Base-by-base conservation (phyloP, 2,888 invertebrate genomes). In the Ochlodes sylvanus region DNA sequence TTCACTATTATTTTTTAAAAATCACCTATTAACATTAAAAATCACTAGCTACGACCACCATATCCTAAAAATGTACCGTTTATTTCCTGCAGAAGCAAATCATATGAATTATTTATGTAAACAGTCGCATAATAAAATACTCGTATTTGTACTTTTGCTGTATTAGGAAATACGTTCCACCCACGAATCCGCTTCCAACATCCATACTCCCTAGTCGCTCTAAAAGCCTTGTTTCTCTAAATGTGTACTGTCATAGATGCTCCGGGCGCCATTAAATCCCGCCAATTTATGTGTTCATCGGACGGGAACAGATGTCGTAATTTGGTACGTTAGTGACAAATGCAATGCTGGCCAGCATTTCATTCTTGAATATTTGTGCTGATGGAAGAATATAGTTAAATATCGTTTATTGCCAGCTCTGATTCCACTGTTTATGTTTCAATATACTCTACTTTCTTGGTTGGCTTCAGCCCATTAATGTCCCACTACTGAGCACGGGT, bases 211-310 rank as follows among this genome's bases (percentile, higher is more conserved):
- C 7, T 50, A 17, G 19, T 50, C 50, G 19, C 15, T 50, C 17
- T 50, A 50, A 50, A 50, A 42, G 55, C 27, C 27, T 17, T 58
- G 17, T 32, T 52, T 60, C 42, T 27, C 32, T 58, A 52, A 61
- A 44, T 47, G 52, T 52, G 52, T 44, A 56, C 42, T 15, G 15
- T 50, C 50, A 58, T 60, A 21, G 58, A 66, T 21, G 58, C 42
- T 38, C 19, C 54, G 41, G 15, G 42, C 54, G 19, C 52, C 66
- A 66, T 66, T 60, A 60, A 66, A 66, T 42, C 42, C 42, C 54
- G 58, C 32, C 60, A 66, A 66, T 66, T 66, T 66, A 66, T 66
- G 66, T 66, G 66, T 66, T 66, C 66, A 66, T 60, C 58, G 66
- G 60, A 42, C 52, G 66, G 58, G 58, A 66, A 66, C 66, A 60